A percentile compares a stretch with the other conserved stretches of the same genome.
Conservation (phyloP, 2,113 vertebrate species). For the Nibea albiflora region DNA sequence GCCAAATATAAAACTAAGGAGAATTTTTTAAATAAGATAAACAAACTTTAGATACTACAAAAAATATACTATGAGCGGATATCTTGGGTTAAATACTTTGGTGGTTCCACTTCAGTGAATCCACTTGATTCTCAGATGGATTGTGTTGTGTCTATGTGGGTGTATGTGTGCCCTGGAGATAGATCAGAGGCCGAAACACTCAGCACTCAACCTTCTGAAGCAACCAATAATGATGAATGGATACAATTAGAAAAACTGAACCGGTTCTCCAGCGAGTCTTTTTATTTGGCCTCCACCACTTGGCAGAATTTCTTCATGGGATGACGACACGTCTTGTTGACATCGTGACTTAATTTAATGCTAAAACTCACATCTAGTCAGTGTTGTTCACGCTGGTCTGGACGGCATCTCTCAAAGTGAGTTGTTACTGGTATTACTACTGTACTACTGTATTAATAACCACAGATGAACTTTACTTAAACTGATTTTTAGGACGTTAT, state of each 20-base stretch:
- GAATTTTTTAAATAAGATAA: neutral
- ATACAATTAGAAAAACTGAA: slow-evolving; percentile 5
- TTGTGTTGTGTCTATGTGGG: neutral
- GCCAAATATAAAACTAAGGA: neutral
- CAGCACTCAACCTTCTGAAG: slow-evolving; percentile 7
- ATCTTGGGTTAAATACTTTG: neutral
- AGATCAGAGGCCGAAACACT: slow-evolving; percentile 31
- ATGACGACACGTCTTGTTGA: slow-evolving; percentile 25
- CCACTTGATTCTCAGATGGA: neutral
- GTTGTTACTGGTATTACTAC: neutral
- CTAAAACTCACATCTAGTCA: neutral
- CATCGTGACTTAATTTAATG: slow-evolving; percentile 11
- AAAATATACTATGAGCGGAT: neutral
- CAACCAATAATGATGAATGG: slow-evolving; percentile 15
- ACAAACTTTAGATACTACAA: slow-evolving; percentile 2
- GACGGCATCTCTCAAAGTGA: neutral
- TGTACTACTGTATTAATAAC: neutral
- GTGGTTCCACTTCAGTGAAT: neutral
- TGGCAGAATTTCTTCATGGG: neutral
- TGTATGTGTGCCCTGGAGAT: neutral
- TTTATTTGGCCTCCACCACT: neutral
- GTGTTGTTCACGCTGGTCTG: neutral
- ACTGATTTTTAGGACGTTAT: neutral
- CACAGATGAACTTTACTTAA: neutral
- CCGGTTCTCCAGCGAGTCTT: slow-evolving; percentile 2